Evolutionary conservation across 2,888 invertebrate genomes (phyloP).

Genomic region (Lathronympha strigana): DNA sequence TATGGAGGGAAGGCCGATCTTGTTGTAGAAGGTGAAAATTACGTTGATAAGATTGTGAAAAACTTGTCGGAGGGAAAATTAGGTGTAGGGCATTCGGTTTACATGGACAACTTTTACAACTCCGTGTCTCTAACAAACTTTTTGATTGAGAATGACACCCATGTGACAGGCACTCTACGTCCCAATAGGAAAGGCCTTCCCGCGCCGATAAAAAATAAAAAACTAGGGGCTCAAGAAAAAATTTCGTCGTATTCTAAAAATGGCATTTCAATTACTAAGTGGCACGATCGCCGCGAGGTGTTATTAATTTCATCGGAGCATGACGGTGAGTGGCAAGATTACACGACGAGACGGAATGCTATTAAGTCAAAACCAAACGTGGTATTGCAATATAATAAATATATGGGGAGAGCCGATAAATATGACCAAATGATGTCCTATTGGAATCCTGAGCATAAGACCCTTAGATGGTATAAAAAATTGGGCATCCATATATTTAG

Average conservation of each 20-base stretch:
- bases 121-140: neutral
- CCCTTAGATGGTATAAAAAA: conserved; percentile 29
- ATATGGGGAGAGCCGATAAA: conserved; percentile 10
- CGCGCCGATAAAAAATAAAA: conserved; percentile 2
- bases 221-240: conserved; percentile 19
- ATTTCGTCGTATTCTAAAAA: neutral
- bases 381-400: conserved; percentile 29
- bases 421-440: conserved; percentile 27
- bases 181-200: conserved; percentile 11
- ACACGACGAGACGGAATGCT: neutral
- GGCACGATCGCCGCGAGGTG: conserved; percentile 1
- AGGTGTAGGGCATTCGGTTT: conserved; percentile 13
- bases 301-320: conserved; percentile 20
- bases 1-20: neutral
- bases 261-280: conserved; percentile 13
- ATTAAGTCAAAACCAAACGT: conserved; percentile 43
- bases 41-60: neutral
- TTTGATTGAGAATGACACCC: conserved; percentile 2
- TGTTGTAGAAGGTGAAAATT: neutral
- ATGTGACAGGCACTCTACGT: conserved; percentile 12
- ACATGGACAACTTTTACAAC: conserved; percentile 12
- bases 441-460: conserved; percentile 22
- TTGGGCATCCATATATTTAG: conserved; percentile 21
- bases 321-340: conserved; percentile 4
- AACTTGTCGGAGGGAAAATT: neutral